These are phyloP conservation scores for Homalodisca vitripennis DNA, from an alignment of 1,140 invertebrate genomes.

Conservation along the genomic window DNA sequence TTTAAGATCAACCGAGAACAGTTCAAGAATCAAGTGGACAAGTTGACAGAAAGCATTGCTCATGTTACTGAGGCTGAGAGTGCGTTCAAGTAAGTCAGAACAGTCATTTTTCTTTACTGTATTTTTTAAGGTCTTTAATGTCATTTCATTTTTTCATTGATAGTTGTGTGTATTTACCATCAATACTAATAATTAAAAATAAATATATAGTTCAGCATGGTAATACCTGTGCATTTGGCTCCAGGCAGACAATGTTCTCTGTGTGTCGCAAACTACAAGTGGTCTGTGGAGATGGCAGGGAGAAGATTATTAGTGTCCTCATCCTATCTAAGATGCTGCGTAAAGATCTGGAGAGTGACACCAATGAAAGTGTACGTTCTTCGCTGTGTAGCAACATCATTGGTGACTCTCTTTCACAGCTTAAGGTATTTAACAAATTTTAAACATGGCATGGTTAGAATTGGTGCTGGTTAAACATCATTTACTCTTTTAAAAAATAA, in stretches of 20 bases:
- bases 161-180: background rate
- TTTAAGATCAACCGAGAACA: conserved; percentile 54
- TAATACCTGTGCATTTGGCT: too few species aligned
- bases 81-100: conserved; percentile 16
- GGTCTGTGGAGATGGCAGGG: conserved; percentile 75
- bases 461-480: conserved; percentile 24
- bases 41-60: conserved; percentile 42
- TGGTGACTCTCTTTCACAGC: conserved; percentile 57
- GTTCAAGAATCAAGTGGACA: conserved; percentile 54
- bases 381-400: conserved; percentile 49
- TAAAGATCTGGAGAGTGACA: conserved; percentile 62
- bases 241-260: conserved; percentile 61
- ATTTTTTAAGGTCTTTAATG: background rate
- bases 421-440: conserved; percentile 54
- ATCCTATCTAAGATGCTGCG: conserved; percentile 76
- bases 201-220: too few species aligned
- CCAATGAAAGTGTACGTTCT: conserved; percentile 42
- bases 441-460: background rate
- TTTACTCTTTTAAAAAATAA: conserved; percentile 24
- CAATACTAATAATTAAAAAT: too few species aligned
- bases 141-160: background rate
- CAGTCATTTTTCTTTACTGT: background rate
- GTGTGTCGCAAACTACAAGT: conserved; percentile 76
- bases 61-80: conserved; percentile 26
- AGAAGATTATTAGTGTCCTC: conserved; percentile 73